Conservation (phyloP, 35 echinoderm and acorn worm species). For the Apostichopus californicus region DNA sequence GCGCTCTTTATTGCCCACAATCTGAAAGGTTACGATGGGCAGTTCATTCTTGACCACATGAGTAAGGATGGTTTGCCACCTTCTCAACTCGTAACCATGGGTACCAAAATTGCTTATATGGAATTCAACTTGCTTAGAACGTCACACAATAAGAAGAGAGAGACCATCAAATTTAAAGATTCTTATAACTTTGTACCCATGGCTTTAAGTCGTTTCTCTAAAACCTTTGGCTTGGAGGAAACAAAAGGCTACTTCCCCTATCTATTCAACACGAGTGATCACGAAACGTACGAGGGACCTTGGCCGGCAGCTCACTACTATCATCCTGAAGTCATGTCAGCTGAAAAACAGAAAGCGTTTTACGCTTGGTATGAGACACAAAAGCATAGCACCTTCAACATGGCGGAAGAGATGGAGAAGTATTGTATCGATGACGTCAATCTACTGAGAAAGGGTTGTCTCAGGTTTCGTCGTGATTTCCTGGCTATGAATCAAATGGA, state of each 20-base stretch:
- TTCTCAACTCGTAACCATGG: background rate
- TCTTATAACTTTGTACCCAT: constrained; percentile 13
- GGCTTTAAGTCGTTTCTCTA: background rate
- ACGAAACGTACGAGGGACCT: too few relatives aligned
- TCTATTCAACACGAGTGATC: too few relatives aligned
- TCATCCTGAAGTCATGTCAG: too few relatives aligned
- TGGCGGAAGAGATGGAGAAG: too few relatives aligned
- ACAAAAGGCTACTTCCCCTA: constrained; percentile 21
- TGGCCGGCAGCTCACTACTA: too few relatives aligned
- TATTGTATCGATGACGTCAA: too few relatives aligned
- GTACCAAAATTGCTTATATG: constrained; percentile 10
- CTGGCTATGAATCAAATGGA: too few relatives aligned
- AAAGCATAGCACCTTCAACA: too few relatives aligned
- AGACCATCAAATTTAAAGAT: constrained; percentile 1
- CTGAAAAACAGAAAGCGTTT: too few relatives aligned
- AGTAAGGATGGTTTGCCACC: background rate
- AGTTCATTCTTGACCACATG: background rate
- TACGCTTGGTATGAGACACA: too few relatives aligned
- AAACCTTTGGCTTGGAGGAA: background rate
- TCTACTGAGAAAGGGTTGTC: too few relatives aligned
- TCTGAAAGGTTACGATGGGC: constrained; percentile 30
- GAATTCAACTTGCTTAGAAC: background rate
- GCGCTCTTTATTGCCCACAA: background rate
- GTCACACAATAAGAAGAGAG: background rate
- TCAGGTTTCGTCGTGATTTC: too few relatives aligned